A percentile compares a stretch with the other conserved stretches of the same genome.
These are phyloP conservation scores for Crenuchus spilurus DNA, from an alignment of 2,797 vertebrate genomes.

Conservation along the genomic window DNA sequence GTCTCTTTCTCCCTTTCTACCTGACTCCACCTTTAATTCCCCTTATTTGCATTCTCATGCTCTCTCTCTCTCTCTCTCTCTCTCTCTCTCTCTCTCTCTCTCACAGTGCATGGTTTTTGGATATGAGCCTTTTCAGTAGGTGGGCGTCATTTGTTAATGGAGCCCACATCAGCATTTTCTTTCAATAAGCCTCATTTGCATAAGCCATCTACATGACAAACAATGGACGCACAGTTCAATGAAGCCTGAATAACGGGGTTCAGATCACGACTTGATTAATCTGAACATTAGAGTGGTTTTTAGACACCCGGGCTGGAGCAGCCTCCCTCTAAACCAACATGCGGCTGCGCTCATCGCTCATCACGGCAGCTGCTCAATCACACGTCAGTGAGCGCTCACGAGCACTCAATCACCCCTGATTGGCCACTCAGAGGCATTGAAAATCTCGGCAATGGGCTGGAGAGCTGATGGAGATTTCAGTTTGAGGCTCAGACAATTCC, in stretches of 20 bases:
- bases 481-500: conserved; percentile 8
- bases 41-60: conserved; percentile 40
- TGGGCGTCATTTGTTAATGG: conserved; percentile 54
- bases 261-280: conserved; percentile 66
- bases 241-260: conserved; percentile 80
- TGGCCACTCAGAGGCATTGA: conserved; percentile 34
- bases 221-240: conserved; percentile 65
- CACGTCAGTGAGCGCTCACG: conserved; percentile 30
- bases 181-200: conserved; percentile 60
- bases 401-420: conserved; percentile 41
- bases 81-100: conserved; percentile 57
- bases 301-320: conserved; percentile 48
- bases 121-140: conserved; percentile 18
- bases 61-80: conserved; percentile 65
- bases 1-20: conserved; percentile 65
- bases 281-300: conserved; percentile 60
- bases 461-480: conserved; percentile 10
- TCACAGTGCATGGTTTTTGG: conserved; percentile 15
- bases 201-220: conserved; percentile 69
- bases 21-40: conserved; percentile 51
- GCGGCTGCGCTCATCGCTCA: conserved; percentile 44
- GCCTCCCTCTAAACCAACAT: conserved; percentile 54
- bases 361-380: conserved; percentile 45
- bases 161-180: conserved; percentile 57
- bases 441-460: conserved; percentile 25